Evolutionary conservation across 2,113 vertebrate species (phyloP).

Genomic region (Hepsetus odoe): DNA sequence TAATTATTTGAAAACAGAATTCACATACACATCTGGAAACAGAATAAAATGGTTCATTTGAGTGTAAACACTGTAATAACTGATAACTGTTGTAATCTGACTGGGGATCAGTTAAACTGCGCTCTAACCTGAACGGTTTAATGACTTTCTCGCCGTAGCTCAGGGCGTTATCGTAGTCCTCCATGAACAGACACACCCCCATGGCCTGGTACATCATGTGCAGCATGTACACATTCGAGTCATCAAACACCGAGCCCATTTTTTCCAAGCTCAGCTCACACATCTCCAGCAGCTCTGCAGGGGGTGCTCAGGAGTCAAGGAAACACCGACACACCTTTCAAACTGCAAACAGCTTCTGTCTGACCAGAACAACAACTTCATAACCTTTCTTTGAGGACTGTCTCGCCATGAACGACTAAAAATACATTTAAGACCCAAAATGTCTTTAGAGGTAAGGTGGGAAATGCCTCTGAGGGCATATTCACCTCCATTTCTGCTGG

Average conservation of each 20-base stretch:
- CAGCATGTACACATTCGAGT: slow-evolving; percentile 91
- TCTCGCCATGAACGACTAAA: no score
- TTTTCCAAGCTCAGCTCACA: slow-evolving; percentile 92
- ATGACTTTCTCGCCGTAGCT: slow-evolving; percentile 90
- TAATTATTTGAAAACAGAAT: no score
- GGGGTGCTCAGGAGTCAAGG: slow-evolving; percentile 85
- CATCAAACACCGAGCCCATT: slow-evolving; percentile 88
- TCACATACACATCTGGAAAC: no score
- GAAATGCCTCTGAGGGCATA: no score
- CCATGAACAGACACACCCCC: slow-evolving; percentile 90
- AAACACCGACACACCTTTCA: neutral
- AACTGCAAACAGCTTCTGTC: neutral
- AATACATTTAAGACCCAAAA: no score
- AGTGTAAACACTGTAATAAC: no score
- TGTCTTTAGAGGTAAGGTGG: no score
- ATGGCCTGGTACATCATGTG: slow-evolving; percentile 99
- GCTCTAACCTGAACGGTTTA: slow-evolving; percentile 86
- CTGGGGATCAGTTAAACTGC: neutral
- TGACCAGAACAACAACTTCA: no score
- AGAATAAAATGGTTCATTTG: no score
- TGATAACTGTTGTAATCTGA: no score
- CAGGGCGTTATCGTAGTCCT: slow-evolving; percentile 85
- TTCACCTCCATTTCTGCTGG: no score
- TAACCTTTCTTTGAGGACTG: no score
- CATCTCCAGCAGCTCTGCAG: slow-evolving; percentile 90